Evolutionary conservation across 2,113 vertebrate genomes (phyloP), one percentile per base, ranked within the genome.

Genomic region (Periophthalmus modestus): DNA sequence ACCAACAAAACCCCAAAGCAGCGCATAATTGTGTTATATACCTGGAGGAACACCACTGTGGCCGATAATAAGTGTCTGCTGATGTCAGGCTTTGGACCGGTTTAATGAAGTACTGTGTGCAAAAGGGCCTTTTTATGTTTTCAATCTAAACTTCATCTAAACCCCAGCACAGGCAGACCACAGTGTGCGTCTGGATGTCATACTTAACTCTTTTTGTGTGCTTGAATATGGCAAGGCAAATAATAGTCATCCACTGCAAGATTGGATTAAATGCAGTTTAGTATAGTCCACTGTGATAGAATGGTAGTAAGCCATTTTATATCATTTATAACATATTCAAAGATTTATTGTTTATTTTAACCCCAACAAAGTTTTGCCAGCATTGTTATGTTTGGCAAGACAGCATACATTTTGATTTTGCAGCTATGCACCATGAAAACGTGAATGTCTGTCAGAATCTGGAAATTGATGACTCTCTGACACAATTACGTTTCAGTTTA

Each of bases 91-190:
- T 74, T 66, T 34, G 36, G 63, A 36, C 65, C 19, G 12, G 34
- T 66, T 66, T 46, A 46, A 66, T 46, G n/a, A 66, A 66, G 39
- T 21, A 13, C 65, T 21, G 19, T 66, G 63, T 66, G 65, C 46
- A 47, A 43, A 66, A 46, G 39, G 21, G n/a, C 1, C n/a, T 47
- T 47, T 63, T n/a, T 33, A 73, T 34, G 63, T 11, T 28, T 48
- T 68, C 19, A 78, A 72, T 73, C 33, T 59, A 52, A 57, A 15
- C 21, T 69, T 7, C 23, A 68, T 65, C 18, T 63, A 23, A 73
- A 73, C 33, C 47, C 58, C 58, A 9, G 13, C 57, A 50, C 66
- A 67, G 50, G 71, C 11, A 76, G 69, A 50, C 24, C 2, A 59
- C 68, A 62, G 58, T 71, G 69, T 33, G 48, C 9, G 39, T 39